These are phyloP conservation scores for Mus pahari DNA, from an alignment of 2,113 vertebrate species.

Conservation along the genomic window DNA sequence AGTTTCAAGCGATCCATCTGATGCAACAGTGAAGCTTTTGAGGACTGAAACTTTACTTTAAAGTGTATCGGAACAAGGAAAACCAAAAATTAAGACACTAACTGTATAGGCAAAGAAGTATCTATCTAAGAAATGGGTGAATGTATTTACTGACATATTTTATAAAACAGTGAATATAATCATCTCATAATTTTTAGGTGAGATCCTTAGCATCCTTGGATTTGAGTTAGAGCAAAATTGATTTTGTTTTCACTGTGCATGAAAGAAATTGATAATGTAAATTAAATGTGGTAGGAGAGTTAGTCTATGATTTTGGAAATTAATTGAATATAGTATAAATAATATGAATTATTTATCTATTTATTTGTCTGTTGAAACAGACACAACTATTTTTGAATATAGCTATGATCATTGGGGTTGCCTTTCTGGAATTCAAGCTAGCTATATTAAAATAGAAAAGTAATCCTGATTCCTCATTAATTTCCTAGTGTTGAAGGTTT, in stretches of 20 bases:
- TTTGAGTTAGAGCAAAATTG: neutral
- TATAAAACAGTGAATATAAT: neutral
- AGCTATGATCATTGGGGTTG: neutral
- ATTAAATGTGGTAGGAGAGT: neutral
- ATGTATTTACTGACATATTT: neutral
- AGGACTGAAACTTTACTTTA: neutral
- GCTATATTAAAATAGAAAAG: conserved; percentile 13
- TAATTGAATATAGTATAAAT: neutral
- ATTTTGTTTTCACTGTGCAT: neutral
- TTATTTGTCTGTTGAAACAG: neutral
- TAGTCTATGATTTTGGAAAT: conserved; percentile 27
- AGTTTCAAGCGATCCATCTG: neutral
- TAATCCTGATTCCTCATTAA: neutral
- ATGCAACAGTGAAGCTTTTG: neutral
- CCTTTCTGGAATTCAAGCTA: neutral
- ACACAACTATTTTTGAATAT: neutral
- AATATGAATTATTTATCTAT: conserved; percentile 21
- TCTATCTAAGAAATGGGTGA: neutral
- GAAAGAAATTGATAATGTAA: neutral
- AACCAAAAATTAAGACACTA: neutral
- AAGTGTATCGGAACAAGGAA: neutral
- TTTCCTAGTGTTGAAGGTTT: conserved; percentile 21
- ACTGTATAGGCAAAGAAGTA: neutral
- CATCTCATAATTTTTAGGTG: neutral
- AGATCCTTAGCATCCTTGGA: neutral